Evolutionary conservation across 2,888 invertebrate genomes (phyloP).

Genomic region (Oscheius myriophilus): DNA sequence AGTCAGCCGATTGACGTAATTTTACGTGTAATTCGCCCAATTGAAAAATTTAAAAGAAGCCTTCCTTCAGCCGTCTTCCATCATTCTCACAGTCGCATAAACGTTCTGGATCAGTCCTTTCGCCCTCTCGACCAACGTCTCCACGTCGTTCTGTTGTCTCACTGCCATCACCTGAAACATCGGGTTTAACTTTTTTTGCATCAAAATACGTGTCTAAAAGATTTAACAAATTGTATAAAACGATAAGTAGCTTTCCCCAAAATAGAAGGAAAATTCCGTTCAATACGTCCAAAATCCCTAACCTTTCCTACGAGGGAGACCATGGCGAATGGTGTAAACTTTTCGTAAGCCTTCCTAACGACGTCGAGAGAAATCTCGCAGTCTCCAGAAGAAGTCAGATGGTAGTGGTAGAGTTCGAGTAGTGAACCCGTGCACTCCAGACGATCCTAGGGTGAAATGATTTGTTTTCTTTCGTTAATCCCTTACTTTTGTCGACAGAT

Average conservation of each 20-base stretch:
- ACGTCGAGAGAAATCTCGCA: slow-evolving; percentile 44
- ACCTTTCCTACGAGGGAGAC: slow-evolving; percentile 52
- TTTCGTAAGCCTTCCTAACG: slow-evolving; percentile 46
- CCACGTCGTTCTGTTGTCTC: slow-evolving; percentile 44
- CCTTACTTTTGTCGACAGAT: slow-evolving; percentile 50
- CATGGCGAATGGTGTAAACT: slow-evolving; percentile 51
- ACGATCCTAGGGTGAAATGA: slow-evolving; percentile 30
- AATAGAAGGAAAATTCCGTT: too few relatives aligned
- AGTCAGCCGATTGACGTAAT: background rate
- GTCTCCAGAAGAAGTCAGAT: slow-evolving; percentile 38
- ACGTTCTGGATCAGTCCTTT: slow-evolving; percentile 49
- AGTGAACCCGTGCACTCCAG: slow-evolving; percentile 45
- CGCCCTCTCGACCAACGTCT: slow-evolving; percentile 48
- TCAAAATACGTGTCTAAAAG: too few relatives aligned
- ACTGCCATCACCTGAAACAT: slow-evolving; percentile 37
- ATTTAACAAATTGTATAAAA: too few relatives aligned
- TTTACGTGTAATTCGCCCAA: background rate
- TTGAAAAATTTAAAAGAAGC: background rate
- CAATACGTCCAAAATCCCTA: background rate
- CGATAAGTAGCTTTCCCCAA: too few relatives aligned
- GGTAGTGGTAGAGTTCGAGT: slow-evolving; percentile 49
- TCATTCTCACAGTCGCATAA: slow-evolving; percentile 42
- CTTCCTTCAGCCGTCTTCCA: slow-evolving; percentile 17
- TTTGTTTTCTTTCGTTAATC: slow-evolving; percentile 25
- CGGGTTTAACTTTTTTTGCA: too few relatives aligned